phyloP scores from a whole-genome alignment of 2,797 vertebrate genomes.

The Pyrocephalus nanus region DNA sequence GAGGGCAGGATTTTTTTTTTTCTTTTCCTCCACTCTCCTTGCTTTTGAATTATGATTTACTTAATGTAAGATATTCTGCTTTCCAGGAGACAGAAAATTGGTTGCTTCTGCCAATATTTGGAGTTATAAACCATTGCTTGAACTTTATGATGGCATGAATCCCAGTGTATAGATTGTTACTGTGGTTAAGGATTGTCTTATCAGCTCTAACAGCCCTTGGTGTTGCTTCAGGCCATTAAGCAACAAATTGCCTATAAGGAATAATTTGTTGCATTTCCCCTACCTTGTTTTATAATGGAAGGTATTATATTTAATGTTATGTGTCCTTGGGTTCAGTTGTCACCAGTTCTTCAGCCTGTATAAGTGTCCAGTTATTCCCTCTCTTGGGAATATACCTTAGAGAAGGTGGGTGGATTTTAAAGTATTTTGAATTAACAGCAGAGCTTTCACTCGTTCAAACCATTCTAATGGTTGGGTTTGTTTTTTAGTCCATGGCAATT shows the following conservation, averaged over 20 bases:
- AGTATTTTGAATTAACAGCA: background rate
- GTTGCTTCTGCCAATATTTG: slow-evolving; percentile 63
- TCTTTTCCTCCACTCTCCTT: background rate
- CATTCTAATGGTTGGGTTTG: background rate
- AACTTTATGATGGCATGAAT: slow-evolving; percentile 64
- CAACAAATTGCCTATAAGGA: slow-evolving; percentile 64
- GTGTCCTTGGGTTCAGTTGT: background rate
- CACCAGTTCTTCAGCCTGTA: background rate
- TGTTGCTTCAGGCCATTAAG: slow-evolving; percentile 64
- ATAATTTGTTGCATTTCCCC: slow-evolving; percentile 60
- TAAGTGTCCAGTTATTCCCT: background rate
- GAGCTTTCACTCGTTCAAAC: background rate
- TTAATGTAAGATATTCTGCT: slow-evolving; percentile 38
- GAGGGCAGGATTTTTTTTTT: background rate
- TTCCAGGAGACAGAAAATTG: slow-evolving; percentile 64
- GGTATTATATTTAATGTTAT: slow-evolving; percentile 17
- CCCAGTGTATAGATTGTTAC: slow-evolving; percentile 50
- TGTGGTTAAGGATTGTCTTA: slow-evolving; percentile 51
- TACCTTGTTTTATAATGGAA: slow-evolving; percentile 45
- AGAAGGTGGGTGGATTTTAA: background rate
- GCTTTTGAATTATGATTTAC: slow-evolving; percentile 38
- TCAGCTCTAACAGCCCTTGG: slow-evolving; percentile 47
- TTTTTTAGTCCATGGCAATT: background rate
- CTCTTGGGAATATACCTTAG: background rate
- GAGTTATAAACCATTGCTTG: slow-evolving; percentile 61